A percentile compares a stretch with the other conserved stretches of the same genome.
Evolutionary conservation across 2,113 vertebrate genomes (phyloP).

Genomic region (Pteruthius melanotis): DNA sequence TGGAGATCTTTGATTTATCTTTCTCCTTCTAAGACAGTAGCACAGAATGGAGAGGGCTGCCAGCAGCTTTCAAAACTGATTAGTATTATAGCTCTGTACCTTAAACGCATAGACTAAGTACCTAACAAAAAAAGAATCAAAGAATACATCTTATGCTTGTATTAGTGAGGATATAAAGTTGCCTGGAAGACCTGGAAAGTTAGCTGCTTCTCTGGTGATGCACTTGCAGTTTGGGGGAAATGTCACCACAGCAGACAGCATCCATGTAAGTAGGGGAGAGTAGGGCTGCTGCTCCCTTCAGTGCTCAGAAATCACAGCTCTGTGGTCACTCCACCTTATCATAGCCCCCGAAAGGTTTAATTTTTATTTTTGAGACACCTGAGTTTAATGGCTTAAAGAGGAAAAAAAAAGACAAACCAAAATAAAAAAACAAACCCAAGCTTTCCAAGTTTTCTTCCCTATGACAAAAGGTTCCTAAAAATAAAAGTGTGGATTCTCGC

Average conservation of each 20-base stretch:
- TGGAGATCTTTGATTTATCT: slow-evolving; percentile 11
- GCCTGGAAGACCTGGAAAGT: neutral
- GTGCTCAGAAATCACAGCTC: neutral
- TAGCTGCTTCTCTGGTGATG: neutral
- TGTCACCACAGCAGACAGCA: neutral
- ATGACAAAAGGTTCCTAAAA: neutral
- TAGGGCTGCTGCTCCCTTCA: neutral
- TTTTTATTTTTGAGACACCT: neutral
- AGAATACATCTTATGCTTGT: neutral
- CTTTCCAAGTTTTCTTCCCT: neutral
- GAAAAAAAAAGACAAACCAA: neutral
- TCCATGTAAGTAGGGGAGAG: neutral
- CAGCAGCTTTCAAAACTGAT: neutral
- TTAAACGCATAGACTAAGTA: neutral
- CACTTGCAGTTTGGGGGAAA: neutral
- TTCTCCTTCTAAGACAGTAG: neutral
- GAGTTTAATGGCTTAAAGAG: neutral
- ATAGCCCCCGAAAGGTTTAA: fast-evolving
- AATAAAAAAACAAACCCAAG: neutral
- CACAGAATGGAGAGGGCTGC: neutral
- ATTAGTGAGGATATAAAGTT: neutral
- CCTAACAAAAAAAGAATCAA: neutral
- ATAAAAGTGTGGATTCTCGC: neutral
- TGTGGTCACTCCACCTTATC: neutral
- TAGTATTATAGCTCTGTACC: neutral